These are phyloP conservation scores for Epicauta chinensis DNA, from an alignment of 1,140 invertebrate genomes.

Conservation along the genomic window DNA sequence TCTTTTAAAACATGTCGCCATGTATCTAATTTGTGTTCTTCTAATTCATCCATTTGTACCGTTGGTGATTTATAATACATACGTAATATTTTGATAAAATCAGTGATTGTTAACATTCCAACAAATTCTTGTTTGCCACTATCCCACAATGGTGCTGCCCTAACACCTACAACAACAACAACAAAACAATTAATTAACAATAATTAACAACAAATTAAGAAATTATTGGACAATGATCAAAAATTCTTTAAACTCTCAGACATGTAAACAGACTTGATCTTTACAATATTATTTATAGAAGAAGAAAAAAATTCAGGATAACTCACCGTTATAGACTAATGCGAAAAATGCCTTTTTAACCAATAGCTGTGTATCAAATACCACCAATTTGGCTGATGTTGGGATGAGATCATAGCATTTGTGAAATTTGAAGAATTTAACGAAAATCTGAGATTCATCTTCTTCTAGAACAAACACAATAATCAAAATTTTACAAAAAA, in stretches of 20 bases:
- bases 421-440: conserved; percentile 99
- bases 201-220: no score
- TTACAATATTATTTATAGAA: no score
- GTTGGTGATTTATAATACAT: conserved; percentile 94
- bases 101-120: conserved; percentile 98
- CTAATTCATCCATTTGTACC: conserved; percentile 90
- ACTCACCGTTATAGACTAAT: conserved; percentile 92
- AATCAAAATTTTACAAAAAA: not conserved
- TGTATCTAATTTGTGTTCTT: conserved; percentile 94
- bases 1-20: conserved; percentile 83
- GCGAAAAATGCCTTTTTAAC: conserved; percentile 99
- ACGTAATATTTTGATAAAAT: conserved; percentile 98
- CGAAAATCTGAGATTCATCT: conserved; percentile 93
- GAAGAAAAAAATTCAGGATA: not conserved
- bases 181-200: not conserved
- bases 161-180: conserved; percentile 64
- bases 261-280: no score
- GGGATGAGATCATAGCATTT: conserved; percentile 99
- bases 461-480: conserved; percentile 77
- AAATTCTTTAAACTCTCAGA: no score
- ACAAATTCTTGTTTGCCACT: conserved; percentile 84
- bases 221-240: no score
- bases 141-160: conserved; percentile 97
- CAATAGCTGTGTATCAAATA: conserved; percentile 98
- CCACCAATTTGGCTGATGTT: conserved; percentile 96